These are phyloP conservation scores for Cantharis flavilabris DNA, from an alignment of 2,888 invertebrate species.

Conservation along the genomic window DNA sequence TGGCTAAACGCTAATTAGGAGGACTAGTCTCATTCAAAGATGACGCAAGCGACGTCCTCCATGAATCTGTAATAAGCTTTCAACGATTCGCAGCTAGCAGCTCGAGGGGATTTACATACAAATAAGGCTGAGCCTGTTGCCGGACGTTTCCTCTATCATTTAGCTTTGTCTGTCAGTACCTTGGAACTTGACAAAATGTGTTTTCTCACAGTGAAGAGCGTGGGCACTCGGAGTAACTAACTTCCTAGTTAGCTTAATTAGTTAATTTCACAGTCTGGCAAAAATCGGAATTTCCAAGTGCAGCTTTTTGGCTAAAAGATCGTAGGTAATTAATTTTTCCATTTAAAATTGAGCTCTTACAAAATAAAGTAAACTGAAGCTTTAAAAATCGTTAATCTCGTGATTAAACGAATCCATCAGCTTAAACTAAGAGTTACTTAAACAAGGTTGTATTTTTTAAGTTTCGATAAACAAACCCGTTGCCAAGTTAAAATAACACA, in stretches of 20 bases:
- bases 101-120: constrained; percentile 46
- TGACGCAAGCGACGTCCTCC: constrained; percentile 36
- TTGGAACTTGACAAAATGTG: constrained; percentile 15
- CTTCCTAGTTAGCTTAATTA: constrained; percentile 5
- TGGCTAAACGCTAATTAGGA: constrained; percentile 36
- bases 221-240: not conserved
- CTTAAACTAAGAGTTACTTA: constrained; percentile 7
- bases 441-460: constrained; percentile 22
- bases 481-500: constrained; percentile 35
- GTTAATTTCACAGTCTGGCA: constrained; percentile 11
- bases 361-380: constrained; percentile 2
- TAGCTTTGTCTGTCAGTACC: constrained; percentile 8
- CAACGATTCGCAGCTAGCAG: constrained; percentile 42
- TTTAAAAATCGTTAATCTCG: constrained; percentile 13
- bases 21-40: constrained; percentile 36
- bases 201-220: constrained; percentile 12
- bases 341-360: not conserved
- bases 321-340: not conserved
- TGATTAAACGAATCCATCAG: constrained; percentile 23
- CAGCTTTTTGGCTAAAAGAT: not conserved
- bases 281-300: not conserved
- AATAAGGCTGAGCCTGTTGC: constrained; percentile 39
- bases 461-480: constrained; percentile 24
- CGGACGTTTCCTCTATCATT: constrained; percentile 26
- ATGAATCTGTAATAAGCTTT: constrained; percentile 45